Percentiles rank a stretch among this genome's conserved stretches.
phyloP scores from a whole-genome alignment of 2,888 invertebrate species.

The Cataglyphis albicans region DNA sequence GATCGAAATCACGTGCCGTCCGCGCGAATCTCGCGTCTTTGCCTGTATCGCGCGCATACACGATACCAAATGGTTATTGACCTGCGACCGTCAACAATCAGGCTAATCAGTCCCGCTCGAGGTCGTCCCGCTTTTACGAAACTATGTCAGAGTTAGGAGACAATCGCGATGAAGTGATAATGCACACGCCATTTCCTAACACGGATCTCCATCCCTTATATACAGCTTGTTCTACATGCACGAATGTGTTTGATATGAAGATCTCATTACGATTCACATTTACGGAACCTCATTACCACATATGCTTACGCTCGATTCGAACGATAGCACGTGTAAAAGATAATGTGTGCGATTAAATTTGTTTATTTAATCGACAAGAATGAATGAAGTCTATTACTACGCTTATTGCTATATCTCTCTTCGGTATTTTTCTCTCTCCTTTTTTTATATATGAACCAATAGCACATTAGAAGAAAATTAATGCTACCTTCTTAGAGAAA shows the following conservation, averaged over 20 bases:
- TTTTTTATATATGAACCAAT: not conserved
- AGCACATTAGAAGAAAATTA: not conserved
- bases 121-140: slow-evolving; percentile 77
- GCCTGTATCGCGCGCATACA: slow-evolving; percentile 56
- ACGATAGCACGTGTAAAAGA: slow-evolving; percentile 3
- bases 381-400: not conserved
- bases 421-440: not conserved
- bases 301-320: slow-evolving; percentile 23
- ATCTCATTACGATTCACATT: slow-evolving; percentile 23
- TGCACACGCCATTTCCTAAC: slow-evolving; percentile 43
- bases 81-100: slow-evolving; percentile 82
- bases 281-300: slow-evolving; percentile 31
- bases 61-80: slow-evolving; percentile 84
- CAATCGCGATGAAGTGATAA: slow-evolving; percentile 51
- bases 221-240: not conserved
- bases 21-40: slow-evolving; percentile 19
- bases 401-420: not conserved
- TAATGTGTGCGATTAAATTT: not conserved
- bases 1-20: slow-evolving; percentile 53
- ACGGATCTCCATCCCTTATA: not conserved
- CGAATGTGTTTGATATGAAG: slow-evolving; percentile 16
- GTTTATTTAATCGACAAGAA: slow-evolving; percentile 4
- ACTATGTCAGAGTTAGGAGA: slow-evolving; percentile 53
- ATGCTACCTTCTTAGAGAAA: not conserved
- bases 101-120: slow-evolving; percentile 81